phyloP scores from a whole-genome alignment of 1,140 invertebrate genomes.

The Hydropsyche tenuis region DNA sequence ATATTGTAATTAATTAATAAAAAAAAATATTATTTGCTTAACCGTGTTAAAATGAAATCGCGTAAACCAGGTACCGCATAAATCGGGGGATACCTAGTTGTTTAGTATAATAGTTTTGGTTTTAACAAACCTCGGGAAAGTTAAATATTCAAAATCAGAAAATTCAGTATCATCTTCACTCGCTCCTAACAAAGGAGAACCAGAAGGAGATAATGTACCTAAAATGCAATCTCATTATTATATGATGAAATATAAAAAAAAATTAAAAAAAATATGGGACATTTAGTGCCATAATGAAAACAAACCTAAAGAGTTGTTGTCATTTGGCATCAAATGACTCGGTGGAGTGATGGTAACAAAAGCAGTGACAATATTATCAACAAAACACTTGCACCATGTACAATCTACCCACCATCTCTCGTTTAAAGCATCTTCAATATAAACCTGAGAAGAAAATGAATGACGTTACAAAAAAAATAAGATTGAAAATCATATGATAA shows the following conservation, averaged over 20 bases:
- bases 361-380: conserved; percentile 90
- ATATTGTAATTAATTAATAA: too few species aligned
- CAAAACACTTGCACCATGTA: conserved; percentile 88
- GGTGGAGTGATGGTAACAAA: conserved; percentile 85
- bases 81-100: neutral
- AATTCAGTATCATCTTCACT: conserved; percentile 59
- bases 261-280: neutral
- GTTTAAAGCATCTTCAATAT: conserved; percentile 92
- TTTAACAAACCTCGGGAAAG: conserved; percentile 60
- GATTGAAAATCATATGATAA: conserved; percentile 1
- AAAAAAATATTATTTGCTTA: too few species aligned
- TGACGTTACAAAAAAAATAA: conserved; percentile 10
- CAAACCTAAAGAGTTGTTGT: conserved; percentile 58
- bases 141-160: conserved; percentile 58
- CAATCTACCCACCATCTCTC: conserved; percentile 94
- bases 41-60: too few species aligned
- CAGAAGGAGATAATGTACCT: conserved; percentile 62
- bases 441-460: conserved; percentile 76
- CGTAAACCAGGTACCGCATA: too few species aligned
- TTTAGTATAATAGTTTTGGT: conserved; percentile 20
- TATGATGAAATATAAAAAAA: neutral
- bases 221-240: conserved; percentile 30
- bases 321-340: conserved; percentile 59
- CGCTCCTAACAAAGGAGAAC: conserved; percentile 59
- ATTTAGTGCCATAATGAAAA: neutral